Conservation (phyloP, 2,113 vertebrate genomes). For the Hemibagrus wyckioides region DNA sequence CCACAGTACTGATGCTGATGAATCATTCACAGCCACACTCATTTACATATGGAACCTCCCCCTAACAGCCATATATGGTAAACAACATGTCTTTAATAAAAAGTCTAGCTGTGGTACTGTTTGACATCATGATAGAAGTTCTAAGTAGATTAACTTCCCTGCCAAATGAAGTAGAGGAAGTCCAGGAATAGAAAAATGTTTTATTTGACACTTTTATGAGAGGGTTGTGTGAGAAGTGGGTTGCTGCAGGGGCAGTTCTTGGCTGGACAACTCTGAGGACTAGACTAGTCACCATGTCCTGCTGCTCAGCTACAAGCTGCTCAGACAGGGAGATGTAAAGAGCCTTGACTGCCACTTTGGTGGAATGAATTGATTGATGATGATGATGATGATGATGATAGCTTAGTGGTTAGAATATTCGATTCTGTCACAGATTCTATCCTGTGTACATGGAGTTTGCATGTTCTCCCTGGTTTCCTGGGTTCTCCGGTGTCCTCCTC, state of each 20-base stretch:
- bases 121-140: neutral
- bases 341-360: neutral
- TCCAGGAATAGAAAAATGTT: neutral
- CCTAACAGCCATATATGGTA: neutral
- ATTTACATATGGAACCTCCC: neutral
- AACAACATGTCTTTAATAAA: neutral
- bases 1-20: neutral
- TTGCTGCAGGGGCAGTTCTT: neutral
- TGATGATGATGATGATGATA: neutral
- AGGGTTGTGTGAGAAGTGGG: neutral
- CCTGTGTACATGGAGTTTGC: no score
- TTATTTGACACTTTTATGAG: slow-evolving; percentile 18
- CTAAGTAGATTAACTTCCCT: neutral
- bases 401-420: neutral
- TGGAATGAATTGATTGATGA: neutral
- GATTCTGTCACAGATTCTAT: no score
- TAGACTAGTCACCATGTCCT: neutral
- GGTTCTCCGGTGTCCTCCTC: no score
- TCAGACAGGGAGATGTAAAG: neutral
- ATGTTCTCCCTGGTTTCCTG: no score
- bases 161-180: neutral
- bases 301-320: neutral
- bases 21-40: neutral
- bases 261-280: neutral
- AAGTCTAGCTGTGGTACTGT: neutral